Evolutionary conservation across 2,888 invertebrate species (phyloP).

Genomic region (Andrena bicolor): DNA sequence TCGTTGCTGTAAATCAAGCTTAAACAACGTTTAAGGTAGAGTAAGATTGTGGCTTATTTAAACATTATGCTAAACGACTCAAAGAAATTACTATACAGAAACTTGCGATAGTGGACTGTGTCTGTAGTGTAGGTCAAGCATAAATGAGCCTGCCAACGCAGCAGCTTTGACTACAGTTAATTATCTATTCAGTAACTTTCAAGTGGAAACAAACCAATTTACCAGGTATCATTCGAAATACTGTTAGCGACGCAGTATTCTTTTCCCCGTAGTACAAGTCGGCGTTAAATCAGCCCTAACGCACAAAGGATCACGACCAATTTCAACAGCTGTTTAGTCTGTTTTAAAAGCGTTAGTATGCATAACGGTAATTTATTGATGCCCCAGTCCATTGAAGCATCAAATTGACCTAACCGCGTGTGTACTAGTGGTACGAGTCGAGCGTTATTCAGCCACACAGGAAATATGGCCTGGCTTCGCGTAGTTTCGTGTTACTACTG

Average conservation of each 20-base stretch:
- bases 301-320: neutral
- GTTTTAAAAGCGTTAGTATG: neutral
- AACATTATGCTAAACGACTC: slow-evolving; percentile 23
- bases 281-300: neutral
- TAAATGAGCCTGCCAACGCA: neutral
- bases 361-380: neutral
- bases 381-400: neutral
- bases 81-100: slow-evolving; percentile 4
- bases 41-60: slow-evolving; percentile 16
- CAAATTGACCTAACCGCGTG: no score
- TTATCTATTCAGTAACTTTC: neutral
- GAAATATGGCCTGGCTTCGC: neutral
- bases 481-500: neutral
- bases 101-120: neutral
- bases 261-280: neutral
- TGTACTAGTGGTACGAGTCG: slow-evolving; percentile 28
- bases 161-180: neutral
- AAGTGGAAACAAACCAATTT: neutral
- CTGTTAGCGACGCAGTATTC: neutral
- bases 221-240: neutral
- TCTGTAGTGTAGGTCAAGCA: neutral
- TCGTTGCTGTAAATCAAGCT: slow-evolving; percentile 49
- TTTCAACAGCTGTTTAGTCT: neutral
- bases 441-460: neutral
- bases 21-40: slow-evolving; percentile 41